Base-by-base conservation (phyloP, 2,888 invertebrate species). In the Drosophila suboccidentalis region DNA sequence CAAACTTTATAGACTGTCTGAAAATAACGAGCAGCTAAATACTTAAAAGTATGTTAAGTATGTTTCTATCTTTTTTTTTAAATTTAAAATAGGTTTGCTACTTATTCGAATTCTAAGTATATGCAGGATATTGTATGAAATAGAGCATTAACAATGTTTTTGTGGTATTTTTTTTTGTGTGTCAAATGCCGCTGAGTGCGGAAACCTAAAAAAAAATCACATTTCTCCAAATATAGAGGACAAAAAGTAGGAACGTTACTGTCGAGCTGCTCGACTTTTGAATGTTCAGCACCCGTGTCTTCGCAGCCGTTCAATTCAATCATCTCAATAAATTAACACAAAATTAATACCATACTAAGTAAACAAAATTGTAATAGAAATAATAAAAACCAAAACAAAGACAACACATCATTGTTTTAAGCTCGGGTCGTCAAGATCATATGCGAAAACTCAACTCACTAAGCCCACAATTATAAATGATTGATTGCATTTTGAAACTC, bases 131-230 rank as follows among this genome's bases (percentile, higher is more conserved):
- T 58, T 50, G 68, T 68, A 62, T 67, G 54, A 8, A 38, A 38
- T 15, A 32, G 19, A n/a, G 22, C 9, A 39, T 47, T 49, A 61
- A 41, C 60, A 67, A 61, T 61, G 65, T 19, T 22, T 22, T 22
- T 43, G 50, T 17, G 15, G 5, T 36, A 29, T 17, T 26, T 38
- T n/a, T 36, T 26, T 26, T 26, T 29, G 19, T 50, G 55, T 39
- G 38, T 38, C 51, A 51, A 55, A 26, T 26, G 54, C 19, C 46
- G 39, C 51, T 61, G 50, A 34, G 38, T 72, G 65, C 51, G 65
- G 59, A 34, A 29, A 11, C 17, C 5, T 13, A 10, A 66, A 38
- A 66, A 38, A 26, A n/a, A 13, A 9, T 17, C 38, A 47, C 19
- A 46, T 38, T 26, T 43, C 17, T 36, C 19, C 19, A 36, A 39